Evolutionary conservation across 2,113 vertebrate genomes (phyloP), one percentile per base, ranked within the genome.

Genomic region (Amia ocellicauda): DNA sequence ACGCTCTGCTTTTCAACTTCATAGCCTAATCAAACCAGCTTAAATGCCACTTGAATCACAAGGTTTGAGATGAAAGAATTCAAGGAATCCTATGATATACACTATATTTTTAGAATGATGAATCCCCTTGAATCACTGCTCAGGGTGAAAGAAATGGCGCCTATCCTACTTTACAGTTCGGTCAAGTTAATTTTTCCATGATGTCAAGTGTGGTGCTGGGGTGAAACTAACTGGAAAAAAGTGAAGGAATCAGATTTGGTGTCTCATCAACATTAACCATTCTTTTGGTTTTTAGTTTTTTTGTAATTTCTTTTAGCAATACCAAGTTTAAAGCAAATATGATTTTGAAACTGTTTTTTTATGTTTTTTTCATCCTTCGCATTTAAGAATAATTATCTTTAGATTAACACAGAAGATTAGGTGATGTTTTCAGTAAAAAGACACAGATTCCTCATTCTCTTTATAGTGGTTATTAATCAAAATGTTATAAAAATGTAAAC

Each of bases 61-160:
- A 88, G 82, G 87, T 86, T 85, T 83, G 87, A 89, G 85, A 88
- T 81, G 78, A 81, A 93, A 83, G 90, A 90, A 97, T 97, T 85
- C 74, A 63, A 85, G 84, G 92, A 94, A 94, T 95, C 88, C 73
- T 69, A 73, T 86, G 91, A 93, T 93, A 92, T 84, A 87, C 88
- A 86, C 67, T 74, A 77, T 97, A 98, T 97, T 97, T 97, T 96
- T 97, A 97, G 95, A 91, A 73, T 76, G 64, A 87, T 88, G 89
- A 91, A 86, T 93, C 91, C 69, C 62, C 53, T 42, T 20, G 83
- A 81, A 85, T 76, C 78, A 82, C 83, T 84, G 86, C 63, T 68
- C 71, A 80, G 67, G 74, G 74, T 55, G 69, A 74, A 69, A 80
- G 77, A 79, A 74, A 74, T 64, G 31, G 74, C 75, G 70, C 62